Evolutionary conservation across 2,113 vertebrate genomes (phyloP), one percentile per base, ranked within the genome.

Genomic region (Chaenogobius annularis): DNA sequence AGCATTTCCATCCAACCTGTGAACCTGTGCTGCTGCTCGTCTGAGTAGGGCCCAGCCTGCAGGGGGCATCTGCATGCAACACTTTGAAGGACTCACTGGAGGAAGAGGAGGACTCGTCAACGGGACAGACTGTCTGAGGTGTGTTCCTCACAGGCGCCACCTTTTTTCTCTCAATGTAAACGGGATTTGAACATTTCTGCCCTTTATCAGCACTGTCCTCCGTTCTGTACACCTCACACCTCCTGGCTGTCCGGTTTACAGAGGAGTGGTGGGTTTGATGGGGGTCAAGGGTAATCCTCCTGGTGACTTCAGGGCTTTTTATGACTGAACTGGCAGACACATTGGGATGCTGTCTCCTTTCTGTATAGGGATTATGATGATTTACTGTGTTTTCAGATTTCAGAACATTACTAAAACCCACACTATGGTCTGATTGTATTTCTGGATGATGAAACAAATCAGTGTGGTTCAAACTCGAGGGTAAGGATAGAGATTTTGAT

Each of bases 1-100:
- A 35, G 61, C 10, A 9, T 63, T n/a, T 23, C 65, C 69, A 50
- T 62, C 82, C 80, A 40, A 93, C 93, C 88, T 93, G 89, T 12
- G 85, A 82, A 55, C 72, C 85, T n/a, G 81, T 86, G 54, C 80
- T 73, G 10, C 72, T 65, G 63, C 88, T 83, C 40, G 73, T 73
- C 4, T 73, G 84, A 19, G 88, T 80, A 15, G 83, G 84, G 74
- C 87, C 91, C 50, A 72, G 84, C 79, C 83, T 91, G 68, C 84
- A 92, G 1, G 77, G 85, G 43, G 82, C 87, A 71, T 93, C 90
- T 0, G 85, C 85, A 23, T 20, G 35, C 31, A 11, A 12, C 35
- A 12, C 17, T 40, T 40, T 63, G 58, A 26, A 19, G 58, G 58
- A 26, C 15, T 35, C 15, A 19, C 15, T 62, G 15, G 26, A 40